Percentiles rank a stretch among this genome's conserved stretches.
Evolutionary conservation across 2,113 vertebrate genomes (phyloP).

Genomic region (Ornithorhynchus anatinus): DNA sequence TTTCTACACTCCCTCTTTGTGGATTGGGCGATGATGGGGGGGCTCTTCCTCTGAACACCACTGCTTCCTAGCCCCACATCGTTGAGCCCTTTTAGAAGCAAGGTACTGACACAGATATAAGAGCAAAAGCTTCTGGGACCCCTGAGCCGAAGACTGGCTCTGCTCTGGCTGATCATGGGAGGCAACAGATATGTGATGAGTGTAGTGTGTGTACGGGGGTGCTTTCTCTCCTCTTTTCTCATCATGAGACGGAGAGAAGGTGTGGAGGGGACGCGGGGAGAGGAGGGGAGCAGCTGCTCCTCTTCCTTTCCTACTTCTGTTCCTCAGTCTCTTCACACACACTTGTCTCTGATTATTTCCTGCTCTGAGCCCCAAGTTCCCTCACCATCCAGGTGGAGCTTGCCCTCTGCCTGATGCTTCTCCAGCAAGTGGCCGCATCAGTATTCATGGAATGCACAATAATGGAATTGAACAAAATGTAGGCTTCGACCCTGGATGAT

Average conservation of each 20-base stretch:
- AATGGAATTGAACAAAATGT: neutral
- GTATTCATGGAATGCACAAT: neutral
- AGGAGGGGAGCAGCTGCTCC: neutral
- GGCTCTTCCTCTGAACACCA: too few relatives aligned
- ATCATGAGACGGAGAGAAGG: neutral
- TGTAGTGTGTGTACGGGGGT: too few relatives aligned
- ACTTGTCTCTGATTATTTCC: neutral
- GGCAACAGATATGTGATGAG: too few relatives aligned
- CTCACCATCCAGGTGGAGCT: conserved; percentile 42
- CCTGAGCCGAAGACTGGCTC: too few relatives aligned
- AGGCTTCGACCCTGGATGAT: neutral
- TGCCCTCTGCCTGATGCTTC: neutral
- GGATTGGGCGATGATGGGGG: too few relatives aligned
- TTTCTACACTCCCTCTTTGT: too few relatives aligned
- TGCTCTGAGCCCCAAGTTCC: rapidly evolving
- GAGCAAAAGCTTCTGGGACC: too few relatives aligned
- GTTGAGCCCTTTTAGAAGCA: too few relatives aligned
- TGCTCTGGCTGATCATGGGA: too few relatives aligned
- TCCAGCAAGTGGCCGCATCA: neutral
- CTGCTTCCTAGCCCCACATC: too few relatives aligned
- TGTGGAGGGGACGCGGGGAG: neutral
- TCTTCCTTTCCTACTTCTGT: neutral
- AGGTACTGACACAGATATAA: too few relatives aligned
- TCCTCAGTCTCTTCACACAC: rapidly evolving
- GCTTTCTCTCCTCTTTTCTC: neutral